phyloP scores from a whole-genome alignment of 92 coral and sea anemone species.

The Porites divaricata region DNA sequence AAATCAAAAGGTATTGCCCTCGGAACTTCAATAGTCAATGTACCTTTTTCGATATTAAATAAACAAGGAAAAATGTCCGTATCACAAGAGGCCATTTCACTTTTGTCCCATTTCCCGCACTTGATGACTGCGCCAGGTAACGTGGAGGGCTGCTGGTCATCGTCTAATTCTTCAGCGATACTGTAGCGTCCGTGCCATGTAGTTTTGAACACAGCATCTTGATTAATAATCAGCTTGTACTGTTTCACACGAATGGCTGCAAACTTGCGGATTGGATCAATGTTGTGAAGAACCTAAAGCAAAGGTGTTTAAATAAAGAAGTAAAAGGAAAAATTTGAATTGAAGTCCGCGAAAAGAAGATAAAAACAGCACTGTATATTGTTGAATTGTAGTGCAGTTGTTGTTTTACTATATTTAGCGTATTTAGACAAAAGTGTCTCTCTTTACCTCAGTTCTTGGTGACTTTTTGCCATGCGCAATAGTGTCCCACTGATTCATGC shows the following conservation, averaged over 20 bases:
- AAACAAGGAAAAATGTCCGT: slow-evolving; percentile 87
- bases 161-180: slow-evolving; percentile 57
- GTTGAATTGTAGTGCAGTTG: too few relatives aligned
- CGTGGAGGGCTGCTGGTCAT: slow-evolving; percentile 53
- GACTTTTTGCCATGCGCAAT: slow-evolving; percentile 78
- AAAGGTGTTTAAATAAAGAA: not conserved
- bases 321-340: not conserved
- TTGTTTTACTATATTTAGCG: not conserved
- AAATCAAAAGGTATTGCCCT: not conserved
- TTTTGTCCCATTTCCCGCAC: slow-evolving; percentile 80
- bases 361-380: not conserved
- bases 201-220: slow-evolving; percentile 81
- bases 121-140: slow-evolving; percentile 82
- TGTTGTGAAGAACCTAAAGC: slow-evolving; percentile 76
- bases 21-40: not conserved
- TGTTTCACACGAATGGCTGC: slow-evolving; percentile 91
- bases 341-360: not conserved
- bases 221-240: slow-evolving; percentile 89
- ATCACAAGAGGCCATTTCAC: slow-evolving; percentile 67
- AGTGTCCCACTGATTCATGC: slow-evolving; percentile 93
- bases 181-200: slow-evolving; percentile 86
- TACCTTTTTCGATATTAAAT: slow-evolving; percentile 84
- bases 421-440: not conserved
- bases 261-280: slow-evolving; percentile 85
- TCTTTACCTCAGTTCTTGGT: slow-evolving; percentile 81